A percentile compares a stretch with the other conserved stretches of the same genome.
phyloP scores from a whole-genome alignment of 2,113 vertebrate genomes.

The Plestiodon gilberti region DNA sequence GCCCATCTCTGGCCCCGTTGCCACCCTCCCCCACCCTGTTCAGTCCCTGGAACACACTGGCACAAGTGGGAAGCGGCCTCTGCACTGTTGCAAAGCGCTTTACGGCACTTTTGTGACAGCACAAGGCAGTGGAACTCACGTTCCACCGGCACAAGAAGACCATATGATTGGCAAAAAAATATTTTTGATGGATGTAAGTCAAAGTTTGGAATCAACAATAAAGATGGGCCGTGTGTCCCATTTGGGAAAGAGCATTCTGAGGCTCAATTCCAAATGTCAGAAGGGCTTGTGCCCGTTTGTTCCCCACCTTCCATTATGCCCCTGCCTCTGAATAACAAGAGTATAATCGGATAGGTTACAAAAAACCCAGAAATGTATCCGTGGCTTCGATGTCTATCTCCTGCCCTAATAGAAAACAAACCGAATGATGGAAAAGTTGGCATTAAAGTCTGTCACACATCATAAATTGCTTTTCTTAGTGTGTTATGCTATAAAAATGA shows the following conservation, averaged over 20 bases:
- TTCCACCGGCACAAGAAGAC: no score
- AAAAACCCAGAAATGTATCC: slow-evolving; percentile 28
- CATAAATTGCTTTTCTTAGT: slow-evolving; percentile 59
- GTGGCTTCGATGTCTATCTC: slow-evolving; percentile 44
- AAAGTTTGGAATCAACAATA: not conserved
- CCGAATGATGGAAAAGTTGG: slow-evolving; percentile 59
- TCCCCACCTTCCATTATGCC: not conserved
- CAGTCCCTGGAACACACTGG: no score
- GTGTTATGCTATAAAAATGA: slow-evolving; percentile 57
- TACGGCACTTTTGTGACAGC: no score
- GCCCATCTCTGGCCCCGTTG: no score
- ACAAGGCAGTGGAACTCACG: no score
- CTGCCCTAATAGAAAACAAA: slow-evolving; percentile 61
- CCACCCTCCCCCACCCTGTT: no score
- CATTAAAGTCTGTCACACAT: slow-evolving; percentile 61
- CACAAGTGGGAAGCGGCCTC: no score
- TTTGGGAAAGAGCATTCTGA: not conserved
- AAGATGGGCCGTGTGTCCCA: no score
- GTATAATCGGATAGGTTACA: not conserved
- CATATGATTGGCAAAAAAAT: not conserved
- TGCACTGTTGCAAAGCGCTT: no score
- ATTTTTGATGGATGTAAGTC: not conserved
- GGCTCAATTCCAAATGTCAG: not conserved
- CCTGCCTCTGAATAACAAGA: not conserved
- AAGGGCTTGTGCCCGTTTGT: not conserved